Percentiles rank a stretch among this genome's conserved stretches.
These are phyloP conservation scores for Sebastes umbrosus DNA, from an alignment of 2,797 vertebrate genomes.

Conservation along the genomic window DNA sequence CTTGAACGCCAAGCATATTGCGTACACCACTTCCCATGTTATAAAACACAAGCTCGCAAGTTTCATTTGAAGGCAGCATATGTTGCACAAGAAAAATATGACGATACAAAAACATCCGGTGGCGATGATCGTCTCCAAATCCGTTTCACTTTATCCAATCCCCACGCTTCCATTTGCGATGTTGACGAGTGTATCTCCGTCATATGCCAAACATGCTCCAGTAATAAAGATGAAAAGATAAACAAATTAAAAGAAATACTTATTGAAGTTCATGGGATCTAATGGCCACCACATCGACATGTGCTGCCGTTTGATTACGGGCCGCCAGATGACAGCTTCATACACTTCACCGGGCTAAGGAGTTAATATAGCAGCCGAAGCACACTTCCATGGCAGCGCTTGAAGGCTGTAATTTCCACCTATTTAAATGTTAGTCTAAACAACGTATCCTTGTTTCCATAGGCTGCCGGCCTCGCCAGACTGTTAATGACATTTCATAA, in stretches of 20 bases:
- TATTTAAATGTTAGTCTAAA: neutral
- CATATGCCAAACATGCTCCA: neutral
- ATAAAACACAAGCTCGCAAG: too few relatives aligned
- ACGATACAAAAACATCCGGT: too few relatives aligned
- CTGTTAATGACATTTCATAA: slow-evolving; percentile 4
- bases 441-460: neutral
- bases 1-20: too few relatives aligned
- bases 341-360: neutral
- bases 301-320: neutral
- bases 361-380: neutral
- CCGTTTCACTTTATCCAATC: neutral
- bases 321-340: neutral
- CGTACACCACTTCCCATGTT: too few relatives aligned
- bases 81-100: too few relatives aligned
- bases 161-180: neutral
- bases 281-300: neutral
- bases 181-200: neutral
- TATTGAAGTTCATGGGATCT: neutral
- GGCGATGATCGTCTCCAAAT: too few relatives aligned
- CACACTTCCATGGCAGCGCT: neutral
- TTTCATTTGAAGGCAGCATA: too few relatives aligned
- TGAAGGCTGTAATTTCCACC: neutral
- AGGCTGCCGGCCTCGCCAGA: neutral
- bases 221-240: neutral
- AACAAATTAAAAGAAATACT: neutral